Percentiles rank a stretch among this genome's conserved stretches.
phyloP scores from a whole-genome alignment of 2,888 invertebrate species.

The Parnassius glacialis region DNA sequence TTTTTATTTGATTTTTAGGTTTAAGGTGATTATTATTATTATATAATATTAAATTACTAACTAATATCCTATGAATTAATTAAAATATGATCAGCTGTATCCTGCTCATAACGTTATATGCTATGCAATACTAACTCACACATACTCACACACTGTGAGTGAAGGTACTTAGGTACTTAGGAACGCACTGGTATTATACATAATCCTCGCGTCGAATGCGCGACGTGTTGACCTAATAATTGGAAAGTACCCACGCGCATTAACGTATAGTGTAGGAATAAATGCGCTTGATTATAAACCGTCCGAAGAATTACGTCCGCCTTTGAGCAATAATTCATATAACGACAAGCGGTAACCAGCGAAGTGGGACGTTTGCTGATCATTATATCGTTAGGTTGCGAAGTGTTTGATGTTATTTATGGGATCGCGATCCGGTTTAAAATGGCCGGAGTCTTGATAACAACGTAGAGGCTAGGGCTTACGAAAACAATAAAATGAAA shows the following conservation, averaged over 20 bases:
- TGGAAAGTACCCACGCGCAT: constrained; percentile 21
- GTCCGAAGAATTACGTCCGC: constrained; percentile 20
- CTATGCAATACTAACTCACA: constrained; percentile 12
- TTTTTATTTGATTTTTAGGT: no score
- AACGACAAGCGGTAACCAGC: constrained; percentile 15
- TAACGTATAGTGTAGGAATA: constrained; percentile 13
- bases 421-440: constrained; percentile 16
- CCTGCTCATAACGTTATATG: no score
- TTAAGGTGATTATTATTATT: no score
- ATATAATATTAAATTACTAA: no score
- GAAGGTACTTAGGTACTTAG: background rate
- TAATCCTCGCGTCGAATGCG: constrained; percentile 18
- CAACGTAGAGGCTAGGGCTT: background rate
- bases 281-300: constrained; percentile 19
- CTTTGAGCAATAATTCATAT: constrained; percentile 20
- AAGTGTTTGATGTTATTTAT: constrained; percentile 19
- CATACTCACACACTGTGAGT: no score
- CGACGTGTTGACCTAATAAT: constrained; percentile 23
- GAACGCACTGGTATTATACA: background rate
- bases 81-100: no score
- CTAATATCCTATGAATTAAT: no score
- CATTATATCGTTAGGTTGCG: constrained; percentile 16
- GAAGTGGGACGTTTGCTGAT: constrained; percentile 21
- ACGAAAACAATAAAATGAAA: no score
- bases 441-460: background rate